Evolutionary conservation across 2,888 invertebrate species (phyloP), one percentile per base, ranked within the genome.

Genomic region (Tillus elongatus): DNA sequence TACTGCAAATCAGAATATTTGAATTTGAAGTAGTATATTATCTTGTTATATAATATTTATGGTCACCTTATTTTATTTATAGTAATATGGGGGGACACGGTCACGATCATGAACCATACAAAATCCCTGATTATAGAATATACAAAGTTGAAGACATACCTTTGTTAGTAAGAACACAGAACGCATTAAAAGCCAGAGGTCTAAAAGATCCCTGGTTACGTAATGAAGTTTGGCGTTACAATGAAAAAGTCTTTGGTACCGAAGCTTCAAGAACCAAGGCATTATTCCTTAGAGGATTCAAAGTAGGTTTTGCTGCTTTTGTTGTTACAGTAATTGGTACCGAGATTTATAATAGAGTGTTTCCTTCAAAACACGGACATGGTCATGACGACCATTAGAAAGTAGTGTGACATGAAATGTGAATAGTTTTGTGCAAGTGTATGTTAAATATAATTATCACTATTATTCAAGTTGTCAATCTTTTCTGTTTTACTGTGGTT

Each of bases 141-240:
- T 91, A 84, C 61, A 79, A 81, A 61, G 73, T 82, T 6, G 78
- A 84, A 54, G 75, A 82, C 50, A 72, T 74, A 13, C 77, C 80
- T 0, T 63, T 80, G 51, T 63, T 90, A 32, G 60, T 77, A 43
- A 66, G 72, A 47, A 69, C 84, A 0, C 70, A 82, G 59, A 66
- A 72, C 42, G 74, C 74, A 1, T 69, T 91, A 10, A 79, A 75
- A 0, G 66, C 73, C 26, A 74, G 77, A 54, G 89, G 89, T 3
- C 64, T 91, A 2, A 76, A 74, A 42, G 89, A 91, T 64, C 91
- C 91, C 0, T 91, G 91, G 91, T 68, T 88, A 34, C 79, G 90
- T 56, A 91, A 90, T 62, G 82, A 89, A 65, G 85, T 82, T 0
- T 90, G 90, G 90, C 71, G 84, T 14, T 88, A 75, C 56, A 66